phyloP scores from a whole-genome alignment of 2,113 vertebrate genomes.

The Chinchilla lanigera region DNA sequence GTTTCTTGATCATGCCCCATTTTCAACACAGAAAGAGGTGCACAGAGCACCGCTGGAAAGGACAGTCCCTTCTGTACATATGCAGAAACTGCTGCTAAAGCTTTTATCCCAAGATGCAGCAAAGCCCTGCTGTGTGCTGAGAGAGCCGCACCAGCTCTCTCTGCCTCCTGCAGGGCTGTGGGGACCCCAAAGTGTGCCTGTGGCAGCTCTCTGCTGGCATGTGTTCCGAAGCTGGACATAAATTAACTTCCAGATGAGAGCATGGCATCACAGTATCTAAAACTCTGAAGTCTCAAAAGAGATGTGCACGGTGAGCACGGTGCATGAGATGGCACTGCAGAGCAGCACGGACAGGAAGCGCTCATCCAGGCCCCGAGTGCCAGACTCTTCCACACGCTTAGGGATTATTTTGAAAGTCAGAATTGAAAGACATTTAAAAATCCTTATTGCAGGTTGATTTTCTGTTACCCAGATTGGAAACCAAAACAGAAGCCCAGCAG shows the following conservation, averaged over 20 bases:
- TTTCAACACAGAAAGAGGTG: conserved; percentile 13
- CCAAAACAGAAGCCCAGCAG: conserved; percentile 70
- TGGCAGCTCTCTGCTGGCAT: neutral
- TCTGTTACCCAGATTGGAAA: conserved; percentile 67
- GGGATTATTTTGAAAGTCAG: conserved; percentile 21
- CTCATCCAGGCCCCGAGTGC: neutral
- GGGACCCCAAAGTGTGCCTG: neutral
- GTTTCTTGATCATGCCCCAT: neutral
- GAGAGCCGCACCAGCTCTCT: neutral
- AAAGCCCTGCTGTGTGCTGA: neutral
- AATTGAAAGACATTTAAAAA: conserved; percentile 46
- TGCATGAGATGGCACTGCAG: neutral
- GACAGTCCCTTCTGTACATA: neutral
- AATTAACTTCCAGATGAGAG: neutral
- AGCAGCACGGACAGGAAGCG: neutral
- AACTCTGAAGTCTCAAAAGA: neutral
- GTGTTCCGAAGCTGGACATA: neutral
- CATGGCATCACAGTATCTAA: neutral
- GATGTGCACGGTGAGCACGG: neutral
- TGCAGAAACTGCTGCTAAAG: neutral
- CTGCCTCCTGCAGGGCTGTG: neutral
- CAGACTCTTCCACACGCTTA: neutral
- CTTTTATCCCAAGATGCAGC: conserved; percentile 38
- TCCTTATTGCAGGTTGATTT: conserved; percentile 50
- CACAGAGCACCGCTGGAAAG: neutral